Conservation (phyloP, 2,113 vertebrate genomes). For the Takifugu bimaculatus region DNA sequence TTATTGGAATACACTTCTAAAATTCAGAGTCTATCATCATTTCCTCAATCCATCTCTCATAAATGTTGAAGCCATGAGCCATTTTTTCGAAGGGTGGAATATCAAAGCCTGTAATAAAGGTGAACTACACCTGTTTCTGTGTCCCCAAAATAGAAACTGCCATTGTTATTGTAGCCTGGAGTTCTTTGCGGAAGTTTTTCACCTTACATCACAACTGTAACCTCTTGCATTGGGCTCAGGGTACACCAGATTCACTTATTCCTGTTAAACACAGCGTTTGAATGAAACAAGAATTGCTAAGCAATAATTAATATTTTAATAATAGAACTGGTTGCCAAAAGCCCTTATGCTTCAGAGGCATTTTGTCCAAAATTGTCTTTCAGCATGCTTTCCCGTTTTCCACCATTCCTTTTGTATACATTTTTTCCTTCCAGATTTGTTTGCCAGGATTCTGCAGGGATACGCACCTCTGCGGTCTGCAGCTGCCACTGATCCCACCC, state of each 20-base stretch:
- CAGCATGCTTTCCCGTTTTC: constrained; percentile 31
- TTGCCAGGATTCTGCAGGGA: constrained; percentile 55
- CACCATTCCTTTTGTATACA: constrained; percentile 8
- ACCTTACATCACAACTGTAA: constrained; percentile 16
- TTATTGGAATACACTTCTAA: not conserved
- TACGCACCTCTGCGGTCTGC: constrained; percentile 41
- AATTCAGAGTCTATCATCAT: no score
- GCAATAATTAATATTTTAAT: not conserved
- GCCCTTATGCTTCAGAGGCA: constrained; percentile 24
- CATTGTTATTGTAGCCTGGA: constrained; percentile 36
- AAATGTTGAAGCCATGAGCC: constrained; percentile 19
- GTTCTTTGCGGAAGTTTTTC: constrained; percentile 2
- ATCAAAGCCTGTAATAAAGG: not conserved
- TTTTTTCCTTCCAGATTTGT: constrained; percentile 41
- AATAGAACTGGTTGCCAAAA: constrained; percentile 43
- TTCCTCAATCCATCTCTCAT: not conserved
- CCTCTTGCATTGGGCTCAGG: constrained; percentile 37
- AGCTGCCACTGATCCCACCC: constrained; percentile 24
- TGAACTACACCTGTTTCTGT: constrained; percentile 33
- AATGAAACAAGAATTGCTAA: not conserved
- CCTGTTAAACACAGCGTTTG: no score
- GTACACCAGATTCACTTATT: constrained; percentile 22
- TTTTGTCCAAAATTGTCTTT: constrained; percentile 22
- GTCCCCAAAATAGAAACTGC: constrained; percentile 18
- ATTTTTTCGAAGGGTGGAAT: constrained; percentile 3